Conservation (phyloP, 2,113 vertebrate genomes). For the Psilopogon haemacephalus region DNA sequence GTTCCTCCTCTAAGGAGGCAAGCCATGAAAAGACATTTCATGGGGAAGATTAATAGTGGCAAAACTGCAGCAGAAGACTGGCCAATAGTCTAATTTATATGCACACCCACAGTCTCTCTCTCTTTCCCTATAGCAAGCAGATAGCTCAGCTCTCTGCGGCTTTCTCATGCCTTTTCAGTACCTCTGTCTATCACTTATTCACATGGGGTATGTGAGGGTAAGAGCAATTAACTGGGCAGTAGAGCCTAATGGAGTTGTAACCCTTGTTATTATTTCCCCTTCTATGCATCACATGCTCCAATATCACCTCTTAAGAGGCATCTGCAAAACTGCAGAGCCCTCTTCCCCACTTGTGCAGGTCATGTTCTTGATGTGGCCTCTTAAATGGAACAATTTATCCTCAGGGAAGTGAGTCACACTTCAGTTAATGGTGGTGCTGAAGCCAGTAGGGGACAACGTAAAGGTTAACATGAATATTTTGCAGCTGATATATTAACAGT, state of each 20-base stretch:
- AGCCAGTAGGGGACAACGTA: background rate
- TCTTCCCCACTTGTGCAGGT: background rate
- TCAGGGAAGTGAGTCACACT: conserved; percentile 3
- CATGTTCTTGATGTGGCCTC: background rate
- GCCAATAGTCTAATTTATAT: background rate
- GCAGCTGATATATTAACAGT: background rate
- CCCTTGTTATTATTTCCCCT: background rate
- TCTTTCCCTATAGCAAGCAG: background rate
- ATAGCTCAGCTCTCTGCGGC: background rate
- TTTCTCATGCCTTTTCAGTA: background rate
- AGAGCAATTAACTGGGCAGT: background rate
- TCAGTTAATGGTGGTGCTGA: conserved; percentile 17
- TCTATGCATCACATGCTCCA: background rate
- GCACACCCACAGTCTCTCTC: background rate
- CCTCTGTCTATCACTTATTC: background rate
- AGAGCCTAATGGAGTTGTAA: background rate
- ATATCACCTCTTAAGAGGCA: background rate
- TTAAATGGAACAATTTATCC: conserved; percentile 22
- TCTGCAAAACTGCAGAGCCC: background rate
- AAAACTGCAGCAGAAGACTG: background rate
- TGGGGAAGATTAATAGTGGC: background rate
- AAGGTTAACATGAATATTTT: conserved; percentile 29
- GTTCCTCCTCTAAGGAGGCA: background rate
- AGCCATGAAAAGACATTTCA: background rate
- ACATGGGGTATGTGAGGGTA: background rate